A percentile compares a stretch with the other conserved stretches of the same genome.
Conservation (phyloP, 2,888 invertebrate species). For the Drosophila colorata region DNA sequence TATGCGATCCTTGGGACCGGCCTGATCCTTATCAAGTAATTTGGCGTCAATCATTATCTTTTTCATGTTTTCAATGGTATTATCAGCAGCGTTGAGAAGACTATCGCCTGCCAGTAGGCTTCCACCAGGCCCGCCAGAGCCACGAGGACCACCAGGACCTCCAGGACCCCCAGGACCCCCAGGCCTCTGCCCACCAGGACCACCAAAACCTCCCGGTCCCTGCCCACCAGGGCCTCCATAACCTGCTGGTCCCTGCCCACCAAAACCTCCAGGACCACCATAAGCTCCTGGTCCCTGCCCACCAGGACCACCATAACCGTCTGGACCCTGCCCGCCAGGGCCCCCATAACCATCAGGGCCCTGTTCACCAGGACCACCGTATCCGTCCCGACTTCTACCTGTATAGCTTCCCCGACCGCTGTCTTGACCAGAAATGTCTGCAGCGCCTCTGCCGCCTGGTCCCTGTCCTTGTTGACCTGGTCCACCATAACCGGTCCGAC, state of each 20-base stretch:
- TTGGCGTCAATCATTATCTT: constrained; percentile 69
- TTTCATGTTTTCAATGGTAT: constrained; percentile 66
- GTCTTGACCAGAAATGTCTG: constrained; percentile 5
- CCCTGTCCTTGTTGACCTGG: constrained; percentile 1
- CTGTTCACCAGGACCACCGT: neutral
- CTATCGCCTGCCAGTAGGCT: constrained; percentile 67
- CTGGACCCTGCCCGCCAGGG: constrained; percentile 6
- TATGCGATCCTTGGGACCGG: constrained; percentile 60
- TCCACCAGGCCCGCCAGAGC: constrained; percentile 8
- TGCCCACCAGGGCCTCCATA: neutral
- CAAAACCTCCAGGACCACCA: constrained; percentile 3
- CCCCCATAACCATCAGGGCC: constrained; percentile 8
- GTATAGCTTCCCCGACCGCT: neutral
- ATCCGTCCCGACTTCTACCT: too few species aligned
- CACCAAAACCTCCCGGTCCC: constrained; percentile 5
- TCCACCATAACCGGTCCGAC: neutral
- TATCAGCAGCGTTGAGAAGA: constrained; percentile 69
- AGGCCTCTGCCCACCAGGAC: neutral
- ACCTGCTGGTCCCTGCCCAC: neutral
- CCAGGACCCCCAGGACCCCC: constrained; percentile 6
- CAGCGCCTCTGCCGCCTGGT: neutral
- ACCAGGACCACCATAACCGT: constrained; percentile 1
- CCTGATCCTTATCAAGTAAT: constrained; percentile 58
- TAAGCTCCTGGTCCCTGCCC: neutral
- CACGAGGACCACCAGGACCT: neutral